Conservation (phyloP, 2,797 vertebrate species). For the Sebastes matsubarae region DNA sequence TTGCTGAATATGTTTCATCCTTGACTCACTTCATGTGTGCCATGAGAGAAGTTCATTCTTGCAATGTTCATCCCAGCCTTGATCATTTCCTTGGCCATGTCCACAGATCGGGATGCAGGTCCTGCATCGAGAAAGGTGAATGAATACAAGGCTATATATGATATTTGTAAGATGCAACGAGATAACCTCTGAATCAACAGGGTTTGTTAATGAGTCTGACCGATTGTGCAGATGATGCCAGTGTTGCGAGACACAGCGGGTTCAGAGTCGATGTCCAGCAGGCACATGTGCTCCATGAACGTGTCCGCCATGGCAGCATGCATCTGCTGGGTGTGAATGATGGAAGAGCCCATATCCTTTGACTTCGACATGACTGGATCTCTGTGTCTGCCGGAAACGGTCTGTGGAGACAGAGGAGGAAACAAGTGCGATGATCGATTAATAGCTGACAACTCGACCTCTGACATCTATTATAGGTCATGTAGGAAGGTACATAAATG, state of each 20-base stretch:
- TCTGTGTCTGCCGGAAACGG: slow-evolving; percentile 63
- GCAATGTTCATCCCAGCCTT: slow-evolving; percentile 98
- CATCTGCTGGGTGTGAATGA: slow-evolving; percentile 94
- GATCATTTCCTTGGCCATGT: slow-evolving; percentile 95
- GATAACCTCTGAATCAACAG: neutral
- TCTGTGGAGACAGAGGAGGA: slow-evolving; percentile 42
- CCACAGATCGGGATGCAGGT: slow-evolving; percentile 92
- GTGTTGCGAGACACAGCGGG: slow-evolving; percentile 94
- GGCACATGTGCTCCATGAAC: slow-evolving; percentile 95
- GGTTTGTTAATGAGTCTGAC: slow-evolving; percentile 75
- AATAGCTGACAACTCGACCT: neutral
- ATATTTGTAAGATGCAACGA: neutral
- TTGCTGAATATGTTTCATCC: neutral
- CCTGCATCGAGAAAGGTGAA: slow-evolving; percentile 75
- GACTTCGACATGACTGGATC: slow-evolving; percentile 86
- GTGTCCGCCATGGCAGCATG: slow-evolving; percentile 96
- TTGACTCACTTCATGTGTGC: slow-evolving; percentile 91
- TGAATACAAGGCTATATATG: neutral
- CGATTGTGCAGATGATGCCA: slow-evolving; percentile 98
- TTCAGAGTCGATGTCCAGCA: slow-evolving; percentile 95
- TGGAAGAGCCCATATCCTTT: slow-evolving; percentile 85
- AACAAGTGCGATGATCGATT: neutral
- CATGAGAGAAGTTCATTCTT: slow-evolving; percentile 98
- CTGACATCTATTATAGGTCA: neutral
- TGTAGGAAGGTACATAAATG: neutral